Percentiles rank a stretch among this genome's conserved stretches.
Conservation (phyloP, 2,888 invertebrate genomes). For the Lepas anatifera region DNA sequence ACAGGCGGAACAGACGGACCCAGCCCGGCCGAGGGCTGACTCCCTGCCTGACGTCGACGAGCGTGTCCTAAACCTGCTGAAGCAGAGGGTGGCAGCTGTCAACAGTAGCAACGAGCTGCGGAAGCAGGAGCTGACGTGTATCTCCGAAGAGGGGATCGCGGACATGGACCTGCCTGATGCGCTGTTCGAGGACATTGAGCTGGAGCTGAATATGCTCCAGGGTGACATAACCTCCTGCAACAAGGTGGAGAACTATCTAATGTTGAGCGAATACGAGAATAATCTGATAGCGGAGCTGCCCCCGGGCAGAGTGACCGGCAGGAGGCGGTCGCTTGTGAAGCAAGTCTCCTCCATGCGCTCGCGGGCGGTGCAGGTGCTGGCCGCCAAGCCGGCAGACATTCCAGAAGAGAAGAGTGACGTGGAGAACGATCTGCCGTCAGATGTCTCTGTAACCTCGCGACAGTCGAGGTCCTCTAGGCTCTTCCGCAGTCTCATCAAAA, state of each 20-base stretch:
- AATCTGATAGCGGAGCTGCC: slow-evolving; percentile 67
- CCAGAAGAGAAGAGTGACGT: not conserved
- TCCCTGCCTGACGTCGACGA: slow-evolving; percentile 3
- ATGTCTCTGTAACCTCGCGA: not conserved
- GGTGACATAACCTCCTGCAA: slow-evolving; percentile 31
- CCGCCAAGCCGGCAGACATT: not conserved
- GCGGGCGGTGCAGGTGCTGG: not conserved
- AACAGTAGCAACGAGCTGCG: slow-evolving; percentile 14
- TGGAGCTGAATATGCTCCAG: slow-evolving; percentile 39
- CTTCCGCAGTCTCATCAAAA: too few relatives aligned
- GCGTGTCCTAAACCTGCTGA: not conserved
- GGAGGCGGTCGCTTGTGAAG: not conserved
- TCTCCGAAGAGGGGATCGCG: slow-evolving; percentile 67
- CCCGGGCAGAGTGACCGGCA: slow-evolving; percentile 27
- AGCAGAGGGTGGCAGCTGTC: not conserved
- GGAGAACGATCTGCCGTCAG: not conserved
- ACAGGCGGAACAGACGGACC: not conserved
- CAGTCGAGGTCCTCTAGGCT: not conserved
- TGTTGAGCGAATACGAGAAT: slow-evolving; percentile 76
- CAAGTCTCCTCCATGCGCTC: not conserved
- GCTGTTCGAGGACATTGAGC: slow-evolving; percentile 52
- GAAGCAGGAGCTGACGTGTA: slow-evolving; percentile 25
- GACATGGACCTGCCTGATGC: slow-evolving; percentile 72
- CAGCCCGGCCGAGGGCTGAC: not conserved
- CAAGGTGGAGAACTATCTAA: slow-evolving; percentile 68